Evolutionary conservation across 2,113 vertebrate genomes (phyloP).

Genomic region (Neogobius melanostomus): DNA sequence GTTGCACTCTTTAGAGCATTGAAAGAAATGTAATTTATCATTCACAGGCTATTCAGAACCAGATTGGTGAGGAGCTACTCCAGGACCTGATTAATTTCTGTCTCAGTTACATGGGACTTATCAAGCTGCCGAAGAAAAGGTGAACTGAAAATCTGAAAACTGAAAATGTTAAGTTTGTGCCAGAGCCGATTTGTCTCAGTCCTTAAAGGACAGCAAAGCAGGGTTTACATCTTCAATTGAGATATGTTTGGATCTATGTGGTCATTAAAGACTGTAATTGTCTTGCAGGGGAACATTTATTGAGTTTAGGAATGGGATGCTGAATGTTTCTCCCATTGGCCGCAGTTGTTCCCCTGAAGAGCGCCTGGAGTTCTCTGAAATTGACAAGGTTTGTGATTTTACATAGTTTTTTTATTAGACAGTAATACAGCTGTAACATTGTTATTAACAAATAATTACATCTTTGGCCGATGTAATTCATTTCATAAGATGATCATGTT

Average conservation of each 20-base stretch:
- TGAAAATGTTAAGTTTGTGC: background rate
- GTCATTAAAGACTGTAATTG: background rate
- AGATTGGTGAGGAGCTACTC: conserved; percentile 92
- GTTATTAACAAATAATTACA: background rate
- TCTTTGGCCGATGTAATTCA: too few species aligned
- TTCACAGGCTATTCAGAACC: conserved; percentile 91
- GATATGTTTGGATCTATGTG: background rate
- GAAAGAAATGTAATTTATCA: background rate
- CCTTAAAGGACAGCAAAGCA: background rate
- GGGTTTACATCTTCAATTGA: too few species aligned
- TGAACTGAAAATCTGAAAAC: conserved; percentile 47
- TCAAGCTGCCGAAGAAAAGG: conserved; percentile 97
- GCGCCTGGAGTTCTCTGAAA: conserved; percentile 90
- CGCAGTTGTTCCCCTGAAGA: conserved; percentile 94
- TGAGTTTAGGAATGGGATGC: conserved; percentile 95
- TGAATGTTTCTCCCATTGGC: conserved; percentile 95
- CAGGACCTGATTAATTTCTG: conserved; percentile 99
- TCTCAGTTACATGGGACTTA: conserved; percentile 92
- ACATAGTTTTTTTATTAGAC: background rate
- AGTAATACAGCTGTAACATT: background rate
- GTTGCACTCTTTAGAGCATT: too few species aligned
- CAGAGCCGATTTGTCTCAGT: background rate
- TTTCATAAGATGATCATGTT: too few species aligned
- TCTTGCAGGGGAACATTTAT: conserved; percentile 93
- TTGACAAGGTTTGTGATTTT: conserved; percentile 86